Evolutionary conservation across 2,888 invertebrate genomes (phyloP).

Genomic region (Abscondita cerata): DNA sequence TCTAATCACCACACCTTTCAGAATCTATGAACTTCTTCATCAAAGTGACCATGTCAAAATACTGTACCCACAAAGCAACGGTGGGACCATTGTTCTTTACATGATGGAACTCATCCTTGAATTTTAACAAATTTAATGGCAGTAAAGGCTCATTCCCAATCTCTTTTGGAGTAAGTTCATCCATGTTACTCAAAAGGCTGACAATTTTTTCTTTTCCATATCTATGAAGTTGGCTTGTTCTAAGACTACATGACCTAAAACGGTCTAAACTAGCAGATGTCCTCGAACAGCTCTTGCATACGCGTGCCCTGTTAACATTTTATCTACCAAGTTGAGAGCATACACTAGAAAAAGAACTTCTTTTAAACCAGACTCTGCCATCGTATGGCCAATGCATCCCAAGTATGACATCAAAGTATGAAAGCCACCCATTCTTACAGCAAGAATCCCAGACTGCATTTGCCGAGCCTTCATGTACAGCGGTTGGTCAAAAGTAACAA

Average conservation of each 20-base stretch:
- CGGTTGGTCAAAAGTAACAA: no score
- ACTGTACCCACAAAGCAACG: conserved; percentile 5
- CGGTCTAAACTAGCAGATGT: conserved; percentile 32
- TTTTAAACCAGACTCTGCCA: no score
- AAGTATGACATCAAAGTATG: no score
- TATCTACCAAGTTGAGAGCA: no score
- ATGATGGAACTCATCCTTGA: no score
- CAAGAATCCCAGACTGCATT: no score
- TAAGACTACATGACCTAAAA: conserved; percentile 28
- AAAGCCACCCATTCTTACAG: no score
- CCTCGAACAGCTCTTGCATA: conserved; percentile 34
- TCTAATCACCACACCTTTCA: neutral
- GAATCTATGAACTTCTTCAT: conserved; percentile 5
- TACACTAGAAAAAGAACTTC: no score
- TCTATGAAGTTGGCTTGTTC: conserved; percentile 15
- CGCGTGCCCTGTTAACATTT: conserved; percentile 35
- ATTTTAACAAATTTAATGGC: no score
- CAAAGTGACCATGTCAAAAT: conserved; percentile 6
- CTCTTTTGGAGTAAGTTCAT: neutral
- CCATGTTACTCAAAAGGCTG: neutral
- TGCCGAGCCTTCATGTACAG: no score
- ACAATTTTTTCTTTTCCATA: conserved; percentile 11
- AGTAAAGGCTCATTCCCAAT: neutral
- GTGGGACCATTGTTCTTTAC: conserved; percentile 3
- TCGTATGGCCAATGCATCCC: no score